Evolutionary conservation across 2,797 vertebrate genomes (phyloP), one percentile per base, ranked within the genome.

Genomic region (Ptychobarbus kaznakovi): DNA sequence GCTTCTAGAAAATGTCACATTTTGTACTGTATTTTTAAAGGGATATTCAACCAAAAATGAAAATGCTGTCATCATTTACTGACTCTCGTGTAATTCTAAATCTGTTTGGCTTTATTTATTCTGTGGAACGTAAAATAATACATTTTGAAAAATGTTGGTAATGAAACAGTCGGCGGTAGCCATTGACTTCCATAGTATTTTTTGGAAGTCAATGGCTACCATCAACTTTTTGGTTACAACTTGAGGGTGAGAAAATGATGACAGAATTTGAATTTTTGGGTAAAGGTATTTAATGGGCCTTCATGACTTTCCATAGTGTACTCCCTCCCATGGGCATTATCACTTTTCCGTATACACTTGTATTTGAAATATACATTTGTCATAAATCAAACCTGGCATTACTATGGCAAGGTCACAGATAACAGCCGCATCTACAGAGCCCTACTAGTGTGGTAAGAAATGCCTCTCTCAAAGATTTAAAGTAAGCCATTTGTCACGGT

Each of bases 371-470:
- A 68, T 35, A 22, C 28, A 35, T 80, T 38, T 68, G 44, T 51
- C 28, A 13, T 81, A 15, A 38, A n/a, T 32, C 13, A 38, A n/a
- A 51, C 4, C 25, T 12, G 8, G 58, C 61, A 51, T 76, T 65
- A 51, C 20, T 58, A 16, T 75, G 38, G 40, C 70, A 83, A 73
- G 81, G 53, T 74, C 81, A 75, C n/a, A 46, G 69, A 83, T 63
- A 16, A n/a, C 42, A 38, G 53, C 44, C 25, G 32, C 42, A 20
- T 49, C 13, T 63, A 56, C 42, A 46, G 6, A 77, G 51, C 38
- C 40, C 10, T 7, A 3, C 56, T 46, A n/a, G 61, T 40, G 81
- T 83, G 65, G 35, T 69, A 58, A 84, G 35, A 69, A 74, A 28
- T n/a, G 4, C 16, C 4, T 49, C 32, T 69, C 16, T 49, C 11